Evolutionary conservation across 1,140 invertebrate genomes (phyloP), one percentile per base, ranked within the genome.

Genomic region (Trichonephila inaurata): DNA sequence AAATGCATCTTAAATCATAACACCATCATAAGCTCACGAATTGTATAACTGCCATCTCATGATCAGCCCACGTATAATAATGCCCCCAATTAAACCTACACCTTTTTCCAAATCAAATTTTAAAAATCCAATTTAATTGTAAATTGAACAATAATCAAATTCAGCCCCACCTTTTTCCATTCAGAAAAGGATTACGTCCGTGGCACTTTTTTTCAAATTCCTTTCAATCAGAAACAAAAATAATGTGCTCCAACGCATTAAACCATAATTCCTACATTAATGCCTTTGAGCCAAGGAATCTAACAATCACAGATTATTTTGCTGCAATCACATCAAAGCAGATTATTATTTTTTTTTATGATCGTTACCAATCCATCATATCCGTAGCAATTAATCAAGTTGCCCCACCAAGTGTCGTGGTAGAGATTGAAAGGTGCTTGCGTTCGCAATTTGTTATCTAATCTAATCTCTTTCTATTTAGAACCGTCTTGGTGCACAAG

Each of bases 341-440:
- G 72, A 33, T 77, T 77, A 40, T 18, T 77, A 33, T 40, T 77
- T 77, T 77, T 66, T 77, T 40, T 77, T 40, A 40, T 77, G 12
- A 40, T 77, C 28, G 28, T 16, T 40, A 40, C 81, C 40, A n/a
- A 92, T 92, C 90, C 58, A 92, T 92, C 90, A 92, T 44, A 24
- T 28, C 60, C 2, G 24, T 2, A 12, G 33, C 90, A 85, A 92
- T 92, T 92, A 92, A 92, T 92, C 90, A 92, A 62, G 5, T 60
- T 18, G 33, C 81, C 7, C 60, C 62, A 21, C 28, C 77, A 85
- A 64, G 21, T 92, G 81, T 92, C 90, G 61, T 16, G 16, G 44
- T 28, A 83, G 51, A 66, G 90, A 92, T 85, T 92, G 81, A 92
- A 92, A 58, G 61, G 81, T 83, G 90, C 0, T 60, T 72, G 61